Base-by-base conservation (phyloP, 2,113 vertebrate species). In the Antigone vipio region DNA sequence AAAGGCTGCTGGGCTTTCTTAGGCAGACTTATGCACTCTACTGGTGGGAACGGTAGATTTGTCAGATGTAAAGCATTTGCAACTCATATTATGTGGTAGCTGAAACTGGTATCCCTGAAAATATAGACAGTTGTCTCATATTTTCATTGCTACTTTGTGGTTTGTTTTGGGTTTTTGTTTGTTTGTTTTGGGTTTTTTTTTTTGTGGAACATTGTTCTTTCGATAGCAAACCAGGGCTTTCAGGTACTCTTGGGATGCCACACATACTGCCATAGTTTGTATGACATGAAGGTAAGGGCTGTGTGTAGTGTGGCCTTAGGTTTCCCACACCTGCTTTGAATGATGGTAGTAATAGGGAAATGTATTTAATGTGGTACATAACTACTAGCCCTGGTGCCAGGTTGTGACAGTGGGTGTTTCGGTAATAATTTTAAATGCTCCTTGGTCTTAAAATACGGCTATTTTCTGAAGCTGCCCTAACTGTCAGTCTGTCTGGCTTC, bases 1-100 rank as follows among this genome's bases (percentile, higher is more conserved):
- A 50, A 74, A 68, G 81, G 62, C 58, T 95, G 53, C 76, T 95
- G 35, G 49, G 85, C 64, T 93, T 89, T 93, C 77, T 76, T 79
- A 88, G 77, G 62, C 87, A 91, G 84, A 62, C 42, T 66, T 88
- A 15, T 8, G 71, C 58, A 62, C 77, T 91, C 86, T 96, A 11
- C 77, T 79, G 84, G 86, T 93, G 74, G 84, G 80, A 93, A 80
- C 77, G 87, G 77, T 76, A 79, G 91, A 11, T 66, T 45, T 82
- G 63, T 68, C 40, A 91, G 64, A 78, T 44, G 21, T 58, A 40
- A 77, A 82, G 44, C 45, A 60, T 91, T 88, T 91, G 38, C 84
- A 87, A 29, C 84, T 82, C 53, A 66, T 62, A 79, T 72, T 21
- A 44, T 55, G 66, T n/a, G 9, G 22, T 29, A 55, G 89, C 63